A percentile compares a stretch with the other conserved stretches of the same genome.
These are phyloP conservation scores for Cyclopterus lumpus DNA, from an alignment of 2,797 vertebrate species.

Conservation along the genomic window DNA sequence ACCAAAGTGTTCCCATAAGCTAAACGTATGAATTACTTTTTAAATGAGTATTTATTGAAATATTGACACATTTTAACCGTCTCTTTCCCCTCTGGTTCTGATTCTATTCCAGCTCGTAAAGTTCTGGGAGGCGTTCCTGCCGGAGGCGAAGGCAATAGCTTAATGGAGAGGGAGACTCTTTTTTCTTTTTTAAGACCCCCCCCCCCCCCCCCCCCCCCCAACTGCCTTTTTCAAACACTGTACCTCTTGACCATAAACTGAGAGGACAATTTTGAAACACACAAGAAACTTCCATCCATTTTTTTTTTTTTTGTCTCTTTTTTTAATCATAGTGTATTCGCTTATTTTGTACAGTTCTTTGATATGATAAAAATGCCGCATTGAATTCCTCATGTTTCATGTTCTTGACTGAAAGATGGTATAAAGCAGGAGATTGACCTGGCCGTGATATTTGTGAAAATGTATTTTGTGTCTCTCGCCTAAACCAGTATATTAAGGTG, in stretches of 20 bases:
- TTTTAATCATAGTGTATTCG: slow-evolving; percentile 68
- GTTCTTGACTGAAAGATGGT: slow-evolving; percentile 76
- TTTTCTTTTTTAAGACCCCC: slow-evolving; percentile 59
- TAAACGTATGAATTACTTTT: background rate
- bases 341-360: slow-evolving; percentile 71
- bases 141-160: slow-evolving; percentile 96
- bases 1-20: background rate
- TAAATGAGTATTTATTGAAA: background rate
- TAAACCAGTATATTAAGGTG: slow-evolving; percentile 42
- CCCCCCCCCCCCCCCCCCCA: slow-evolving; percentile 48
- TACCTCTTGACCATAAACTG: slow-evolving; percentile 85
- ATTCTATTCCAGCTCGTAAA: slow-evolving; percentile 88
- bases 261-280: slow-evolving; percentile 73
- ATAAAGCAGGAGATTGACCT: slow-evolving; percentile 47
- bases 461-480: slow-evolving; percentile 58
- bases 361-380: slow-evolving; percentile 71
- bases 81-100: slow-evolving; percentile 4
- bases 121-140: slow-evolving; percentile 97
- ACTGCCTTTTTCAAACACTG: slow-evolving; percentile 88
- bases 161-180: slow-evolving; percentile 80
- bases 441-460: slow-evolving; percentile 39
- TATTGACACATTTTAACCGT: slow-evolving; percentile 7
- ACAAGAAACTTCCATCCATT: slow-evolving; percentile 72
- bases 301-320: slow-evolving; percentile 44
- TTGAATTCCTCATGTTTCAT: slow-evolving; percentile 82